Percentiles rank a stretch among this genome's conserved stretches.
phyloP scores from a whole-genome alignment of 1,140 invertebrate genomes.

The Pogonus chalceus region DNA sequence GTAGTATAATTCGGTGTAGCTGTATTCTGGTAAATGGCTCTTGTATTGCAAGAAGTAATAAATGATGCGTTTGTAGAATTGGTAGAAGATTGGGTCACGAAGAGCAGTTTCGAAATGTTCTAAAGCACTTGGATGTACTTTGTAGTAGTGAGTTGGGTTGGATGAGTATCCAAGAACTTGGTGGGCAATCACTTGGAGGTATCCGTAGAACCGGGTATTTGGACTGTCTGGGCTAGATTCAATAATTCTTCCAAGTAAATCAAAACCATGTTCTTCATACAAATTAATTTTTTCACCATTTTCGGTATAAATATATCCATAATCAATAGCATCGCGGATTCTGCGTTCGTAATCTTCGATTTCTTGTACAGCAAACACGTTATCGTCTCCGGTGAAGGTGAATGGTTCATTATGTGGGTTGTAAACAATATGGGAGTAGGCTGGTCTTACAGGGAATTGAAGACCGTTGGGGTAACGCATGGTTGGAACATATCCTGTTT shows the following conservation, averaged over 20 bases:
- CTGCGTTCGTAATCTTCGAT: constrained; percentile 31
- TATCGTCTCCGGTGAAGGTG: constrained; percentile 23
- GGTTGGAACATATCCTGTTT: constrained; percentile 53
- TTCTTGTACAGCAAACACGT: constrained; percentile 15
- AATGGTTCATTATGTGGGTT: constrained; percentile 30
- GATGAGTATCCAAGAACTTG: constrained; percentile 36
- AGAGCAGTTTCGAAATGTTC: constrained; percentile 46
- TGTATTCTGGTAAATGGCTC: constrained; percentile 21
- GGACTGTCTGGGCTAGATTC: constrained; percentile 39
- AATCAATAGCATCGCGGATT: constrained; percentile 39
- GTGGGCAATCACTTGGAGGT: constrained; percentile 37
- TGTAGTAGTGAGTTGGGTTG: constrained; percentile 36
- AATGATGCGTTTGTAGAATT: constrained; percentile 44
- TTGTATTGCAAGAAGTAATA: constrained; percentile 41
- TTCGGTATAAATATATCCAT: constrained; percentile 31
- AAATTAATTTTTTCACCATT: constrained; percentile 29
- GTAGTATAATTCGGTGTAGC: constrained; percentile 44
- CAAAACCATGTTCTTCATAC: constrained; percentile 29
- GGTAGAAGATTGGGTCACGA: constrained; percentile 58
- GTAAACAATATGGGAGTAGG: constrained; percentile 29
- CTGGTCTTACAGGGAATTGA: constrained; percentile 48
- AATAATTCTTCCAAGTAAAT: constrained; percentile 42
- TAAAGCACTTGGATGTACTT: constrained; percentile 31
- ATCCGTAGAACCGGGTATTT: constrained; percentile 44
- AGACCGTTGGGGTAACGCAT: constrained; percentile 54